phyloP scores from a whole-genome alignment of 2,113 vertebrate genomes.

The Tachysurus vachellii region DNA sequence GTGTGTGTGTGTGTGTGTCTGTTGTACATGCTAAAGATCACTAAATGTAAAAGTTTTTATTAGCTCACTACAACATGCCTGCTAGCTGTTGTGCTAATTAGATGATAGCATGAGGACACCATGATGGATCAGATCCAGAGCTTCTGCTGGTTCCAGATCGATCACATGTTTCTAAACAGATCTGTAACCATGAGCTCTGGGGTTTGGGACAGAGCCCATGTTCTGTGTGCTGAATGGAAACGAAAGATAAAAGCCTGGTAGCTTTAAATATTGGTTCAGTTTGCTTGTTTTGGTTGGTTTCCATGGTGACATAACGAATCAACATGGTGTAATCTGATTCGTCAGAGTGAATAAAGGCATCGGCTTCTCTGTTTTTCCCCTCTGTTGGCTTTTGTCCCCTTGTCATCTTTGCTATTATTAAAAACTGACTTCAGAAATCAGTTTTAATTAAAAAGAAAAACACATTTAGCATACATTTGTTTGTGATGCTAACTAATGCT shows the following conservation, averaged over 20 bases:
- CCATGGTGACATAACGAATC: constrained; percentile 26
- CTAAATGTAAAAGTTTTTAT: not conserved
- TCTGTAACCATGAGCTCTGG: too few species aligned
- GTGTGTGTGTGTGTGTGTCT: constrained; percentile 5
- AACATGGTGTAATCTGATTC: constrained; percentile 17
- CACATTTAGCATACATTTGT: not conserved
- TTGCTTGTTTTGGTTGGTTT: constrained; percentile 30
- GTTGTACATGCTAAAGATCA: too few species aligned
- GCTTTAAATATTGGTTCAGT: not conserved
- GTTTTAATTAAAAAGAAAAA: not conserved
- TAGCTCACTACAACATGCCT: not conserved
- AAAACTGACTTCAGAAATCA: not conserved
- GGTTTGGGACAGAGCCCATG: not conserved
- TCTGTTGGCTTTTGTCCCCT: not conserved
- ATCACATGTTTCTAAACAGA: too few species aligned
- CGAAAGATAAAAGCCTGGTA: not conserved
- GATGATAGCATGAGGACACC: not conserved
- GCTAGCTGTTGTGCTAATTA: too few species aligned
- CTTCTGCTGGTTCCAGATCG: not conserved
- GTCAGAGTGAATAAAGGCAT: not conserved
- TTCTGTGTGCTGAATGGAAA: not conserved
- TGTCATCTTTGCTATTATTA: not conserved
- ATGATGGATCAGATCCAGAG: not conserved
- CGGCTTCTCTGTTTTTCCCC: not conserved
- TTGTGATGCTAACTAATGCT: not conserved